These are phyloP conservation scores for Stomatorhinus walkeri DNA, from an alignment of 2,797 vertebrate genomes.

Conservation along the genomic window DNA sequence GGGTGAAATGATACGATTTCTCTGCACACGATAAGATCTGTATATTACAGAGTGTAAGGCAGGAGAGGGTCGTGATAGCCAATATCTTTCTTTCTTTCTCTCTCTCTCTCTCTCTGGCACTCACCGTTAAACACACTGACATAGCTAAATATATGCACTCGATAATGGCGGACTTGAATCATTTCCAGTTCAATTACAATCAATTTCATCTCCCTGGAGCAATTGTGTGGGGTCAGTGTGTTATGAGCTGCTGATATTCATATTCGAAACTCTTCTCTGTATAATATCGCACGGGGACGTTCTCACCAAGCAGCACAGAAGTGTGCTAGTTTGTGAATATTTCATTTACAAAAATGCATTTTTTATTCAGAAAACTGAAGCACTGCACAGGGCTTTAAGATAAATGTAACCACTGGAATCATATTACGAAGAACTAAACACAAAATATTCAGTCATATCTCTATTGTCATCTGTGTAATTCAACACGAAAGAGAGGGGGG, in stretches of 20 bases:
- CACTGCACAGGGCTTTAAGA: neutral
- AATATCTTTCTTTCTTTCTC: neutral
- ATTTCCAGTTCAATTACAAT: slow-evolving; percentile 12
- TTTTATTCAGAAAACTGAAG: neutral
- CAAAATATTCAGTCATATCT: neutral
- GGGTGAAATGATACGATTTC: neutral
- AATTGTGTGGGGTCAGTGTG: neutral
- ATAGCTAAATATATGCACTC: neutral
- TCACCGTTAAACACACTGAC: neutral
- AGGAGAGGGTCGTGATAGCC: neutral
- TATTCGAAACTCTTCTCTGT: neutral
- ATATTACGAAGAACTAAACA: neutral
- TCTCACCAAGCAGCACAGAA: neutral
- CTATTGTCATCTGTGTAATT: neutral
- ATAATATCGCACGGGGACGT: neutral
- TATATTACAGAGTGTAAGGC: neutral
- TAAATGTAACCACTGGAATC: neutral
- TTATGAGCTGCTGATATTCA: neutral
- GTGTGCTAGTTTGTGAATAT: neutral
- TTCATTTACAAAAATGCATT: neutral
- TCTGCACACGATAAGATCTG: neutral
- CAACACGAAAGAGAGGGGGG: neutral
- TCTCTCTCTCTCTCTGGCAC: neutral
- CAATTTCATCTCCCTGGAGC: slow-evolving; percentile 1
- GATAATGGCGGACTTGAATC: neutral